phyloP scores from a whole-genome alignment of 2,888 invertebrate genomes.

The Drosophila buzzatii region DNA sequence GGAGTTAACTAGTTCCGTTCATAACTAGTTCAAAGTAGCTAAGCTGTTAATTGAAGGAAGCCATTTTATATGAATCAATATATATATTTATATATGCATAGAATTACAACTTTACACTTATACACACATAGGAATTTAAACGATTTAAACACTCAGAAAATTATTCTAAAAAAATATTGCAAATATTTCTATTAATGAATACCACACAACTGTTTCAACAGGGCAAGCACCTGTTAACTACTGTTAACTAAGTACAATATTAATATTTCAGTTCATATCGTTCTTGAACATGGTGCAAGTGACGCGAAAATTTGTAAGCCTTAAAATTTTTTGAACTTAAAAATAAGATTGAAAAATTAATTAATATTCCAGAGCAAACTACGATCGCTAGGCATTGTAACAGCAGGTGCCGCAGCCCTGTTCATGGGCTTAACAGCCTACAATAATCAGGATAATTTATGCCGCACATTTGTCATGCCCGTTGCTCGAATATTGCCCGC shows the following conservation, averaged over 20 bases:
- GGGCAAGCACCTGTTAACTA: slow-evolving; percentile 4
- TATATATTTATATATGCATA: background rate
- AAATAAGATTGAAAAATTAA: background rate
- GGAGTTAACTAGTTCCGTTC: slow-evolving; percentile 11
- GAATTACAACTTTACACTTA: background rate
- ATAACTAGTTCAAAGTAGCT: slow-evolving; percentile 19
- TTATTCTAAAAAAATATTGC: background rate
- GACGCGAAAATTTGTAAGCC: slow-evolving; percentile 43
- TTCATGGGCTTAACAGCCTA: slow-evolving; percentile 50
- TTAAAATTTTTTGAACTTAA: background rate
- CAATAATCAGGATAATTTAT: slow-evolving; percentile 41
- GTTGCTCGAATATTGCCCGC: slow-evolving; percentile 88
- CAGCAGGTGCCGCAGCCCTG: slow-evolving; percentile 57
- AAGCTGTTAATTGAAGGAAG: slow-evolving; percentile 8
- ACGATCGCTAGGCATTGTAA: slow-evolving; percentile 63
- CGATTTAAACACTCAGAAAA: background rate
- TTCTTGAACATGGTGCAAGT: slow-evolving; percentile 34
- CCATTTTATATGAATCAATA: no score
- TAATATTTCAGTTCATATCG: slow-evolving; percentile 20
- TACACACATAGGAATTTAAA: background rate
- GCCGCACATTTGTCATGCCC: slow-evolving; percentile 69
- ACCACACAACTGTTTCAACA: background rate
- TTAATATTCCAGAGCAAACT: slow-evolving; percentile 45
- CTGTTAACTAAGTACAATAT: background rate
- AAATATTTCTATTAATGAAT: background rate